phyloP scores from a whole-genome alignment of 2,888 invertebrate species.

The Eupithecia tripunctaria region DNA sequence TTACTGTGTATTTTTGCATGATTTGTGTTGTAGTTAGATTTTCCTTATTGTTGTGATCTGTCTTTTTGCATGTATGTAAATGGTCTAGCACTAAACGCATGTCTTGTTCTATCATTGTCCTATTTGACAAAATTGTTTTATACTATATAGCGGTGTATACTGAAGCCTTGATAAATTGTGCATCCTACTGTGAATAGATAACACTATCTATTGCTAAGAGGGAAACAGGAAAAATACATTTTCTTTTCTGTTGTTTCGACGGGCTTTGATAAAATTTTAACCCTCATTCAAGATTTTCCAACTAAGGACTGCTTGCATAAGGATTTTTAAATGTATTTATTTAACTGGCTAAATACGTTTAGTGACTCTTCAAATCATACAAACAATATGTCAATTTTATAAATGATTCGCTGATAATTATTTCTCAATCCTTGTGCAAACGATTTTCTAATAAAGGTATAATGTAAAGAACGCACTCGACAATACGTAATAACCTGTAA shows the following conservation, averaged over 20 bases:
- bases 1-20: conserved; percentile 18
- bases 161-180: neutral
- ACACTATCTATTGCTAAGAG: neutral
- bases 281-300: neutral
- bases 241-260: neutral
- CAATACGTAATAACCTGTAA: neutral
- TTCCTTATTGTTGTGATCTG: conserved; percentile 12
- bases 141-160: neutral
- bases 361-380: neutral
- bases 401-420: neutral
- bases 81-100: neutral
- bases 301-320: neutral
- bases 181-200: neutral
- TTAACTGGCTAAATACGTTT: neutral
- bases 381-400: neutral
- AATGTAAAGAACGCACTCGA: neutral
- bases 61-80: conserved; percentile 8
- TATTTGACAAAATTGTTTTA: neutral
- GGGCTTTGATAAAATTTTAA: neutral
- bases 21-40: conserved; percentile 28
- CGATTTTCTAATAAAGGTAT: neutral
- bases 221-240: neutral
- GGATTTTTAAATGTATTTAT: neutral
- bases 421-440: neutral
- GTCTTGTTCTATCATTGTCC: too few species aligned